phyloP scores from a whole-genome alignment of 2,888 invertebrate genomes.

The Apotomis turbidana region DNA sequence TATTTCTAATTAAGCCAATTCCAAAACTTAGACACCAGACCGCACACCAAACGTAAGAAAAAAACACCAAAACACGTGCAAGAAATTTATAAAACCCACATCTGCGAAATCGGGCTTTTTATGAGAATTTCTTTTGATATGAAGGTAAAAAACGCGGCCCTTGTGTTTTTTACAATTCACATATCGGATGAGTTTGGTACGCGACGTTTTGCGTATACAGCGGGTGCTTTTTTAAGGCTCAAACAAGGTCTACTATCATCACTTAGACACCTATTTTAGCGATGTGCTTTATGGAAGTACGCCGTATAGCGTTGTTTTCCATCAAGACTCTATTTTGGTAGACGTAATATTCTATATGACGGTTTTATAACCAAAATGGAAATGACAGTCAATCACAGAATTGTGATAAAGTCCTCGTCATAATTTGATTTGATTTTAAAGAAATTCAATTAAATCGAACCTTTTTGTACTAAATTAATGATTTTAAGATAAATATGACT shows the following conservation, averaged over 20 bases:
- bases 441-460: too few species aligned
- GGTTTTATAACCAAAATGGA: too few species aligned
- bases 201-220: conserved; percentile 43
- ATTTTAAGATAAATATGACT: too few species aligned
- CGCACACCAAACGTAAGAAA: conserved; percentile 58
- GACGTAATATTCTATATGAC: too few species aligned
- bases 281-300: background rate
- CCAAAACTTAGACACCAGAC: conserved; percentile 63
- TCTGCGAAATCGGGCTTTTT: conserved; percentile 80
- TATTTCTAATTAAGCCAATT: conserved; percentile 64
- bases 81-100: conserved; percentile 81
- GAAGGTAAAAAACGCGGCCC: conserved; percentile 64
- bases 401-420: too few species aligned
- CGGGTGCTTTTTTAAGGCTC: conserved; percentile 40
- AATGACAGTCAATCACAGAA: too few species aligned
- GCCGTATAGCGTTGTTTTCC: too few species aligned
- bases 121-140: conserved; percentile 69
- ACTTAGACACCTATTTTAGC: too few species aligned
- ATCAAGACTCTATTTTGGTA: too few species aligned
- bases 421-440: too few species aligned
- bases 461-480: too few species aligned
- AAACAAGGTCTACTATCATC: background rate
- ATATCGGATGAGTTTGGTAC: conserved; percentile 70
- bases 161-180: conserved; percentile 71
- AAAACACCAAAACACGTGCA: conserved; percentile 72